Percentiles rank a stretch among this genome's conserved stretches.
Conservation (phyloP, 2,113 vertebrate species). For the Dicerorhinus sumatrensis region DNA sequence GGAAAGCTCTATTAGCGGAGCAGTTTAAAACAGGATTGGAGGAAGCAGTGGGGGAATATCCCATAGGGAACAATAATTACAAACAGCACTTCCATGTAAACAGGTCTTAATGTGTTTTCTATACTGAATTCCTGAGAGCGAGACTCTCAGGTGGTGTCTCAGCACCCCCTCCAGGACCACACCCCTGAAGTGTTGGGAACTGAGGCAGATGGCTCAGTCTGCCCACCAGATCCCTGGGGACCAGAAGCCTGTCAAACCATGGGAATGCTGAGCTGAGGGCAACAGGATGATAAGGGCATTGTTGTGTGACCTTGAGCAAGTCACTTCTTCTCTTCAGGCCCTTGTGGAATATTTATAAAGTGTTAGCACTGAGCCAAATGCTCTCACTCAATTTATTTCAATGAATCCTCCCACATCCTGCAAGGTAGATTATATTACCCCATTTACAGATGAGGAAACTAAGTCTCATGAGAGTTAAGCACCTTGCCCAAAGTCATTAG, state of each 20-base stretch:
- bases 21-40: constrained; percentile 79
- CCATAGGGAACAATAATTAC: constrained; percentile 78
- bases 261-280: neutral
- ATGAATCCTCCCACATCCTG: neutral
- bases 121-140: constrained; percentile 79
- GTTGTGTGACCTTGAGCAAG: neutral
- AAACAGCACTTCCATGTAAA: constrained; percentile 80
- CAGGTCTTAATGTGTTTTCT: constrained; percentile 82
- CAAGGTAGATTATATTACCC: neutral
- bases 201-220: neutral
- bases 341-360: neutral
- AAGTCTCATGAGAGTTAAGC: neutral
- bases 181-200: neutral
- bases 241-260: neutral
- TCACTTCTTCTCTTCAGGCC: neutral
- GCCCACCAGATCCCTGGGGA: neutral
- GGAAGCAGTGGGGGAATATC: constrained; percentile 73
- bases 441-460: constrained; percentile 25
- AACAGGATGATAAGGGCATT: neutral
- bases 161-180: constrained; percentile 48
- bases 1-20: constrained; percentile 77
- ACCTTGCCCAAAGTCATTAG: neutral
- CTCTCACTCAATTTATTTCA: neutral
- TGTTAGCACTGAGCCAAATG: neutral
- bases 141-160: constrained; percentile 48